Conservation (phyloP, 2,113 vertebrate genomes). For the Carettochelys insculpta region DNA sequence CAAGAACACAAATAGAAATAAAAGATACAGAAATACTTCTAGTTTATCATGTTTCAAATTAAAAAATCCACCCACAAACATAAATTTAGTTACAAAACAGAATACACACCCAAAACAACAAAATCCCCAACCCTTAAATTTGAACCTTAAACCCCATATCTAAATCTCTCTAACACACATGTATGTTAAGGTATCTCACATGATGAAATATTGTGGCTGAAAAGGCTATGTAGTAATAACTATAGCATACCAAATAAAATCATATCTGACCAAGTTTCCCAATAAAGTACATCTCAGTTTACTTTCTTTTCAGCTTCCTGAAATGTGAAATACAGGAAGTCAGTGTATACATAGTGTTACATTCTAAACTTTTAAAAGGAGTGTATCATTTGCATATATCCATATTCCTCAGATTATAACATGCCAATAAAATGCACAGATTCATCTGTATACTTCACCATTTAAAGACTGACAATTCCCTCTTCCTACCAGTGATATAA, state of each 20-base stretch:
- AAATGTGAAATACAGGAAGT: not conserved
- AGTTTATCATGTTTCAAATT: not conserved
- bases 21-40: not conserved
- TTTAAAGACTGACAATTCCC: not conserved
- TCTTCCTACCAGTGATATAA: not conserved
- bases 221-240: not conserved
- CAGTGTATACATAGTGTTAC: not conserved
- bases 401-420: not conserved
- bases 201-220: not conserved
- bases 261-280: not conserved
- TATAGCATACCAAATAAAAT: not conserved
- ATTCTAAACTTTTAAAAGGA: not conserved
- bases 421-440: not conserved
- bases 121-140: no score
- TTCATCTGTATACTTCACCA: not conserved
- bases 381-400: not conserved
- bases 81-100: not conserved
- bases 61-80: not conserved
- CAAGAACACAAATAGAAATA: constrained; percentile 13
- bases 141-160: not conserved
- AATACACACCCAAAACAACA: not conserved
- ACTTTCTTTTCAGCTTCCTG: not conserved
- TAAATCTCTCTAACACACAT: not conserved
- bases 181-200: not conserved
- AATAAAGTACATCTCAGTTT: not conserved